Evolutionary conservation across 2,888 invertebrate genomes (phyloP), one percentile per base, ranked within the genome.

Genomic region (Lumbricus terrestris): DNA sequence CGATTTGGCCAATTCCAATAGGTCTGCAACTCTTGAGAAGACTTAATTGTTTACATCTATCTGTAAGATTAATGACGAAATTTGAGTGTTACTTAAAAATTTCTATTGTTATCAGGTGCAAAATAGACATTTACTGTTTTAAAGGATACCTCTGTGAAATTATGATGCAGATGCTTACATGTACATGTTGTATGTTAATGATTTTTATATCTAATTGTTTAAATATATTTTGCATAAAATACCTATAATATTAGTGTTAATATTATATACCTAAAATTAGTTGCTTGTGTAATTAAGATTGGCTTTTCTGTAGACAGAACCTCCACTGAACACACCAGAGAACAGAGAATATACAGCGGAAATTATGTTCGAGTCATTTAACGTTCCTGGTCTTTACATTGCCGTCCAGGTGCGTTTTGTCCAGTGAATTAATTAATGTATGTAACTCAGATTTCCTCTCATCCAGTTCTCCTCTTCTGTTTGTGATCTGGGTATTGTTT

Each of bases 361-460:
- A 96, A 99, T 99, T 93, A 99, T 99, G 99, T 99, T 99, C 95
- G 99, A n/a, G n/a, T n/a, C n/a, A n/a, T 99, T 99, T 95, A 99
- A 99, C 96, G 99, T 99, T 92, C 99, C 99, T 92, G 99, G 99
- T 47, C 96, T 99, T 92, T 99, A 99, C 95, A 99, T 99, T 93
- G 99, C 99, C 92, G 99, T 99, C 40, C 83, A 99, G 94, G 95
- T 95, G 92, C 92, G 92, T 92, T 40, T 42, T 8, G 47, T 1
- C 47, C 47, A 47, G 47, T 11, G n/a, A 69, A n/a, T n/a, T 4
- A 1, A 47, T 47, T 15, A 47, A 20, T 20, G 40, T 40, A 40
- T n/a, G n/a, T n/a, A n/a, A n/a, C n/a, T n/a, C n/a, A n/a, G n/a
- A n/a, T n/a, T n/a, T n/a, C n/a, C n/a, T n/a, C n/a, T n/a, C n/a